Base-by-base conservation (phyloP, 2,797 vertebrate species). In the Artibeus lituratus region DNA sequence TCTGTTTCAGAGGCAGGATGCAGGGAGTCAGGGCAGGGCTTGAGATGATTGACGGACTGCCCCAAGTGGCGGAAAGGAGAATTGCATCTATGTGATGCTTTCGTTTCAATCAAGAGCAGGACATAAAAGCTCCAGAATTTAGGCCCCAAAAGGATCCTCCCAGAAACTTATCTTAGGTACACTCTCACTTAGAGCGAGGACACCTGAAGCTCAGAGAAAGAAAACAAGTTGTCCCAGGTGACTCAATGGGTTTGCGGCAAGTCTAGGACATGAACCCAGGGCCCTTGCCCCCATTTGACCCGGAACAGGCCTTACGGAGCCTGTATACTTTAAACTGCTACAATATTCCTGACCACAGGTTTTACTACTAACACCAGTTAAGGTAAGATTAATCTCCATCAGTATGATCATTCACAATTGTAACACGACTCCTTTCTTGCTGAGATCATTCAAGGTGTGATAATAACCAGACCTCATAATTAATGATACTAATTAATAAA, bases 401-500 rank as follows among this genome's bases (percentile, higher is more conserved):
- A 80, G 82, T 73, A 73, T 47, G 76, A 21, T 83, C 92, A 94
- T 69, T 87, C 37, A 78, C 80, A 88, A 92, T 55, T 83, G 24
- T 29, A 92, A 86, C 62, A 76, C 29, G 49, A 73, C 42, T 77
- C 69, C 51, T 90, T 83, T 86, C 55, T 92, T 83, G 39, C 51
- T 74, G 77, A 81, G 26, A 65, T 78, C 49, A 94, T 88, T 93
- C 78, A 91, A 94, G 59, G 37, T 94, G 39, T 74, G 42, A n/a
- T 83, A 84, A 72, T 42, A 87, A 81, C 55, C 32, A 83, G 78
- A 73, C 51, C 29, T 95, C 76, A 11, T 77, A 86, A 92, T 91
- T 90, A 95, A 92, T 87, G 91, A 84, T 9, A 78, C 21, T 42
- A 95, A 90, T 84, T 62, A 87, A 90, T 93, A 72, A 22, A 44